Evolutionary conservation across 2,888 invertebrate genomes (phyloP).

Genomic region (Scaptomyza tumidula): DNA sequence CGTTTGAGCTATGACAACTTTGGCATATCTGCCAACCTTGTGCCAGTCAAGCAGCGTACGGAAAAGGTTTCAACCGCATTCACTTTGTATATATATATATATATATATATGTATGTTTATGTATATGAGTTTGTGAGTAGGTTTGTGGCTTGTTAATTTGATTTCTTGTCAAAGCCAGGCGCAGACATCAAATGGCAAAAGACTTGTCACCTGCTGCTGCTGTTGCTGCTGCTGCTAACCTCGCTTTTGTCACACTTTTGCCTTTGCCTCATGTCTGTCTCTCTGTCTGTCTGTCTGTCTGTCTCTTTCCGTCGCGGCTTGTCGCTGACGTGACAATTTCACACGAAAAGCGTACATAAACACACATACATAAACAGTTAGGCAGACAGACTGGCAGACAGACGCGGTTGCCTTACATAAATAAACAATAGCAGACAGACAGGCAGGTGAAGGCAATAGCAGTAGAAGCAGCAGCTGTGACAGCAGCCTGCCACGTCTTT

Average conservation of each 20-base stretch:
- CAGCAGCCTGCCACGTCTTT: conserved; percentile 60
- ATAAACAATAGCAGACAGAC: conserved; percentile 32
- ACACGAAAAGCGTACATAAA: conserved; percentile 59
- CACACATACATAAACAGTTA: conserved; percentile 19
- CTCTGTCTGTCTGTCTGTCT: too few species aligned
- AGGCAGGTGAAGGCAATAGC: conserved; percentile 14
- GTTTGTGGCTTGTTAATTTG: conserved; percentile 72
- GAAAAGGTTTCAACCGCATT: conserved; percentile 54
- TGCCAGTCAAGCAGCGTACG: conserved; percentile 23
- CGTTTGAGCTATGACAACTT: neutral
- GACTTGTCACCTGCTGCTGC: conserved; percentile 55
- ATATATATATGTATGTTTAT: neutral
- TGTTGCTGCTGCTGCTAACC: conserved; percentile 19
- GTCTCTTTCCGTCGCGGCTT: conserved; percentile 32
- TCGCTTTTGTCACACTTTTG: conserved; percentile 72
- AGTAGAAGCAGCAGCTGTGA: conserved; percentile 28
- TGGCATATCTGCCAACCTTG: neutral
- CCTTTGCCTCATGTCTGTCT: conserved; percentile 52
- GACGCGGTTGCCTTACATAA: conserved; percentile 38
- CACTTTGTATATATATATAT: neutral
- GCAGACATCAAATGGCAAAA: conserved; percentile 49
- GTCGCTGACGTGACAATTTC: conserved; percentile 77
- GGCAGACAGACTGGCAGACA: conserved; percentile 33
- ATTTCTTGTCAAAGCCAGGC: conserved; percentile 72
- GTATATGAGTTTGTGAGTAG: neutral